Base-by-base conservation (phyloP, 37 sponge, comb jelly and placozoan genomes). In the Oopsacas minuta region DNA sequence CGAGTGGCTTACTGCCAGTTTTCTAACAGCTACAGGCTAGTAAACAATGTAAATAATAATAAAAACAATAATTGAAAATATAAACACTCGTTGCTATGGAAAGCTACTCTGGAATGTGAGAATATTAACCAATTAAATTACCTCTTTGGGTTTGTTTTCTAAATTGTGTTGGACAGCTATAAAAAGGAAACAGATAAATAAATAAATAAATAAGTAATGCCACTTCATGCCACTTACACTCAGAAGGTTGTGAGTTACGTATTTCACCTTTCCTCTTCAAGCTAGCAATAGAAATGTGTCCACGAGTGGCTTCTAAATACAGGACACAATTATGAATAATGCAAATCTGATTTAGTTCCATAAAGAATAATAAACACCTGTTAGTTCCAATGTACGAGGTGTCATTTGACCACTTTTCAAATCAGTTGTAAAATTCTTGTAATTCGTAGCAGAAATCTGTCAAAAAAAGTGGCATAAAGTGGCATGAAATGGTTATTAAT, bases 351-450 rank as follows among this genome's bases (percentile, higher is more conserved):
- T n/a, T n/a, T n/a, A n/a, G n/a, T n/a, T n/a, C n/a, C n/a, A n/a
- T n/a, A n/a, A n/a, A n/a, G n/a, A n/a, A n/a, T n/a, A n/a, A n/a
- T n/a, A n/a, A 5, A 32, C 30, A 61, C 75, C 75, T 20, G 28
- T 61, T 61, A 61, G 30, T n/a, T 61, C 75, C 75, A 61, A n/a
- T 7, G 75, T 61, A 12, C 75, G 75, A 61, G 75, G 75, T 10
- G 75, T 61, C 7, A 10, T 25, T n/a, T 61, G 75, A 32, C 75
- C 75, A 34, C 75, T 61, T 34, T 61, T 61, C 30, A 61, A n/a
- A 32, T 61, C 75, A 7, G 75, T 25, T 20, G 7, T 61, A 25
- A 61, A 42, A 42, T 42, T 42, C 49, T 42, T 42, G 49, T 42
- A 42, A 42, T 15, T 42, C 8, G 49, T 15, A n/a, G n/a, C n/a